Percentiles rank a stretch among this genome's conserved stretches.
Conservation (phyloP, 2,113 vertebrate genomes). For the Ia io region DNA sequence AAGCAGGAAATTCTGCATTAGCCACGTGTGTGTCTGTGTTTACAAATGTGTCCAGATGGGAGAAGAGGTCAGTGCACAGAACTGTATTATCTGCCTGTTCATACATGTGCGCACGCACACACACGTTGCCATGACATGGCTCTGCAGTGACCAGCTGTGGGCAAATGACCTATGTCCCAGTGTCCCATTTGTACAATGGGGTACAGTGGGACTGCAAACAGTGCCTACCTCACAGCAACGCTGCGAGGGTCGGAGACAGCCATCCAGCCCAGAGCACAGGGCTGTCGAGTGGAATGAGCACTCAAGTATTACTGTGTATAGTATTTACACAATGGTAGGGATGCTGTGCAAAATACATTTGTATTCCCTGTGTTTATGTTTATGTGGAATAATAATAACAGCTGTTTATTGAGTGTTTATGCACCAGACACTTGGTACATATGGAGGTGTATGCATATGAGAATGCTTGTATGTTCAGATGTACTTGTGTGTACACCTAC, state of each 20-base stretch:
- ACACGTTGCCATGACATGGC: rapidly evolving
- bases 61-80: neutral
- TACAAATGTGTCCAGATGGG: neutral
- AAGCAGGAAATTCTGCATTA: neutral
- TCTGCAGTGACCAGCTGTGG: neutral
- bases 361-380: neutral
- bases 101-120: neutral
- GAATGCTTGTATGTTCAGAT: neutral
- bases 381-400: neutral
- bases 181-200: neutral
- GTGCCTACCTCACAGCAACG: rapidly evolving
- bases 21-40: neutral
- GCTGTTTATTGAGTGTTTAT: neutral
- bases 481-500: neutral
- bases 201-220: neutral
- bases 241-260: neutral
- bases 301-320: neutral
- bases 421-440: neutral
- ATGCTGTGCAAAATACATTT: neutral
- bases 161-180: neutral
- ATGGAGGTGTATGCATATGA: neutral
- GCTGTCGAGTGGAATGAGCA: neutral
- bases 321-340: neutral
- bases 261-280: neutral
- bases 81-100: neutral